phyloP scores from a whole-genome alignment of 2,113 vertebrate species.

The Cyprinodon tularosa region DNA sequence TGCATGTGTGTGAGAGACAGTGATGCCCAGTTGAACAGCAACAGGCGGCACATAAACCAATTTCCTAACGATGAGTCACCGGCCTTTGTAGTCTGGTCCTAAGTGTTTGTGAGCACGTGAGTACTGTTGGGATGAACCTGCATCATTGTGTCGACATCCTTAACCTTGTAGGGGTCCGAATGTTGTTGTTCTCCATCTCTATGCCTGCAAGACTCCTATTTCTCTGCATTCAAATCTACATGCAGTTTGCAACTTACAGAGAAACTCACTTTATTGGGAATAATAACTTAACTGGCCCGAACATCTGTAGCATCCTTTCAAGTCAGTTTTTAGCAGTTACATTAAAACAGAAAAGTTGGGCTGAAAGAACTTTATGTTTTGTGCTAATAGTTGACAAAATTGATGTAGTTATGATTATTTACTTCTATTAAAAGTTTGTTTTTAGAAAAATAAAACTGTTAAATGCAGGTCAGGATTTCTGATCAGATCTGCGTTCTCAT shows the following conservation, averaged over 20 bases:
- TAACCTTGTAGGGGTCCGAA: slow-evolving; percentile 17
- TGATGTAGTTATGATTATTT: background rate
- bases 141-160: slow-evolving; percentile 40
- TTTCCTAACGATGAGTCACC: slow-evolving; percentile 60
- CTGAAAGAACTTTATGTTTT: background rate
- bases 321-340: background rate
- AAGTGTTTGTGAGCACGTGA: slow-evolving; percentile 18
- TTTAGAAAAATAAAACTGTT: background rate
- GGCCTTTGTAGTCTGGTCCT: slow-evolving; percentile 19
- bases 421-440: background rate
- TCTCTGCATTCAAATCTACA: background rate
- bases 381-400: background rate
- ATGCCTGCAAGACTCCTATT: background rate
- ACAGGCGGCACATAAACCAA: slow-evolving; percentile 61
- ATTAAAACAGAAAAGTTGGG: background rate
- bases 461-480: background rate
- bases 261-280: too few species aligned
- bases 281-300: too few species aligned
- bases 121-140: slow-evolving; percentile 15
- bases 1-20: slow-evolving; percentile 12
- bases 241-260: background rate
- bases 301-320: background rate
- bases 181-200: background rate
- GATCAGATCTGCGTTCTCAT: background rate
- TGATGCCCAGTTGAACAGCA: slow-evolving; percentile 49